Evolutionary conservation across 2,113 vertebrate genomes (phyloP).

Genomic region (Poecile atricapillus): DNA sequence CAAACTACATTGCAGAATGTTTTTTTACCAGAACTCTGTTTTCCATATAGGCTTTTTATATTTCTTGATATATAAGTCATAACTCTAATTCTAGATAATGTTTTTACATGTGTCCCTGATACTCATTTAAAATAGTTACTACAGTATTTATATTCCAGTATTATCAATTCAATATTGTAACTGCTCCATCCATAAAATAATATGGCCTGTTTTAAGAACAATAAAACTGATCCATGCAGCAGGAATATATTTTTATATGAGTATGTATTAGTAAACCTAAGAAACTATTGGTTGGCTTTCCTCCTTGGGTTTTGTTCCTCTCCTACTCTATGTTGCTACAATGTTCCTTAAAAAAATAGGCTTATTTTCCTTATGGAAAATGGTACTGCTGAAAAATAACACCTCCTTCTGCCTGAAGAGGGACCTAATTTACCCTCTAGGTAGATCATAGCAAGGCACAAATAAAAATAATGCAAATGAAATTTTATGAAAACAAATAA

Average conservation of each 20-base stretch:
- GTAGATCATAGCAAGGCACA: not conserved
- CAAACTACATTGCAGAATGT: not conserved
- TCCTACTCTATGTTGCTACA: not conserved
- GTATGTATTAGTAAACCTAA: not conserved
- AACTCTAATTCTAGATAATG: not conserved
- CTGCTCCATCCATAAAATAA: conserved; percentile 27
- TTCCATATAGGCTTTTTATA: not conserved
- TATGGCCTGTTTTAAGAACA: not conserved
- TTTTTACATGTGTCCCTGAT: not conserved
- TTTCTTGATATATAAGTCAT: not conserved
- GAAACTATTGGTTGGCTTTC: not conserved
- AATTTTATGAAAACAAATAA: not conserved
- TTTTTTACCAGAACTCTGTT: not conserved
- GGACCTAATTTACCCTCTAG: not conserved
- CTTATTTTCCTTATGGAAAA: not conserved
- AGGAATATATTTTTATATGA: not conserved
- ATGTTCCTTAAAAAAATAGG: not conserved
- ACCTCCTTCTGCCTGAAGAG: not conserved
- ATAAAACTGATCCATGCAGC: conserved; percentile 1
- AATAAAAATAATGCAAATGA: not conserved
- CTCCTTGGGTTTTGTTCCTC: not conserved
- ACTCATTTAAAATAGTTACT: conserved; percentile 24
- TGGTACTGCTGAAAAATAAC: not conserved
- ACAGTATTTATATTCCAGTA: conserved; percentile 17
- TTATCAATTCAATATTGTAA: conserved; percentile 22